Evolutionary conservation across 1,140 invertebrate species (phyloP).

Genomic region (Brachionus manjavacas): DNA sequence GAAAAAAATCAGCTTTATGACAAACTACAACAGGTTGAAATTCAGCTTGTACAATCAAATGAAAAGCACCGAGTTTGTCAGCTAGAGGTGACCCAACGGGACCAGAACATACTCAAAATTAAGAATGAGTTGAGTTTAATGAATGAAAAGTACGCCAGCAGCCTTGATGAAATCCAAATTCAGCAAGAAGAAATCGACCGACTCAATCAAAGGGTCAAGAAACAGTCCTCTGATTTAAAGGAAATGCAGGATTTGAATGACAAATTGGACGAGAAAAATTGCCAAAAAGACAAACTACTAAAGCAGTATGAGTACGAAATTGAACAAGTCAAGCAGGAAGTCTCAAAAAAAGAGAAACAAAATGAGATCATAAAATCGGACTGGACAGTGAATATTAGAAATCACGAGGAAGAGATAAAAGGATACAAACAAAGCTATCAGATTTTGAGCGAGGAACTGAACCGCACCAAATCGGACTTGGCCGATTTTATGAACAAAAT

Average conservation of each 20-base stretch:
- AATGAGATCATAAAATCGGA: conserved; percentile 10
- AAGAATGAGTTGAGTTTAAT: background rate
- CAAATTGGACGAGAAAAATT: background rate
- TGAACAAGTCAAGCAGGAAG: conserved; percentile 9
- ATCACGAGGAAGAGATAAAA: conserved; percentile 38
- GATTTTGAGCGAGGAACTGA: conserved; percentile 32
- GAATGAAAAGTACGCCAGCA: background rate
- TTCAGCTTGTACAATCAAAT: background rate
- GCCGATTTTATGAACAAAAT: conserved; percentile 40
- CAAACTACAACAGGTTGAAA: background rate
- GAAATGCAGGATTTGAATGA: conserved; percentile 19
- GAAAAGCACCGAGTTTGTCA: conserved; percentile 37
- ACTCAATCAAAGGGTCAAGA: background rate
- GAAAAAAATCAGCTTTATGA: conserved; percentile 34
- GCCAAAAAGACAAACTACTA: background rate
- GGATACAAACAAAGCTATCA: conserved; percentile 40
- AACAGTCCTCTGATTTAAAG: conserved; percentile 13
- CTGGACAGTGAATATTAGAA: conserved; percentile 14
- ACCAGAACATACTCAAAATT: conserved; percentile 37
- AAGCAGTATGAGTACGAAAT: conserved; percentile 31
- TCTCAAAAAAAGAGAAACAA: conserved; percentile 2
- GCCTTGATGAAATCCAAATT: background rate
- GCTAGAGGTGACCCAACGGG: conserved; percentile 20
- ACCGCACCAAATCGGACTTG: conserved; percentile 4
- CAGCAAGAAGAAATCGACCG: conserved; percentile 23